These are phyloP conservation scores for Sturnus vulgaris DNA, from an alignment of 2,113 vertebrate species.

Conservation along the genomic window DNA sequence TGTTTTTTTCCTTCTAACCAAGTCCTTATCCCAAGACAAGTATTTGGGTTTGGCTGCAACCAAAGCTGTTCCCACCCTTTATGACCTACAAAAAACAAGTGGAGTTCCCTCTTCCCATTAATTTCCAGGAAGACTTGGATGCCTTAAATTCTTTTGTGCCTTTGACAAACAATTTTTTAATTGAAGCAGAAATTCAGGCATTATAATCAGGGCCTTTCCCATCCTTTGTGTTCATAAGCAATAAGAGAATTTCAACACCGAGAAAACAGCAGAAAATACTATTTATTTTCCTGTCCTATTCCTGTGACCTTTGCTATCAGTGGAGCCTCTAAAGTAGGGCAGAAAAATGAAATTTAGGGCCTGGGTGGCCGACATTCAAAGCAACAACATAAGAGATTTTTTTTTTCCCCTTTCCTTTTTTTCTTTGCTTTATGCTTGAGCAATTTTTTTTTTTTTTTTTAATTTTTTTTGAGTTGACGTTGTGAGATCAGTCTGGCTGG, in stretches of 20 bases:
- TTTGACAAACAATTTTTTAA: not conserved
- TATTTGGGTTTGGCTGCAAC: not conserved
- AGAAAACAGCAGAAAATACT: not conserved
- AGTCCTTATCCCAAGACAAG: too few species aligned
- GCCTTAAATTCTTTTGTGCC: not conserved
- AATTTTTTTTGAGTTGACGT: not conserved
- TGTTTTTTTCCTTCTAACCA: not conserved
- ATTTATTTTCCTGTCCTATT: not conserved
- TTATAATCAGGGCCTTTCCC: not conserved
- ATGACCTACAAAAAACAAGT: not conserved
- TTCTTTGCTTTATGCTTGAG: not conserved
- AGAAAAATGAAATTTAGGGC: not conserved
- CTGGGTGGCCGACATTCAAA: not conserved
- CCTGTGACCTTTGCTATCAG: not conserved
- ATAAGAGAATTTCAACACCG: not conserved
- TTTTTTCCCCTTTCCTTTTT: not conserved
- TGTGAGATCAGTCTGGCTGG: not conserved
- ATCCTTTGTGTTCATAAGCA: not conserved
- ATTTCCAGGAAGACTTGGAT: not conserved
- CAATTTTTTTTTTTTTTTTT: not conserved
- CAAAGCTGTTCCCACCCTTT: not conserved
- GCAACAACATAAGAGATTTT: not conserved
- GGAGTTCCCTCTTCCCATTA: not conserved
- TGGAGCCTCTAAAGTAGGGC: not conserved
- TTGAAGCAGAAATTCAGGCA: not conserved